A percentile compares a stretch with the other conserved stretches of the same genome.
Evolutionary conservation across 2,113 vertebrate genomes (phyloP).

Genomic region (Ageneiosus marmoratus): DNA sequence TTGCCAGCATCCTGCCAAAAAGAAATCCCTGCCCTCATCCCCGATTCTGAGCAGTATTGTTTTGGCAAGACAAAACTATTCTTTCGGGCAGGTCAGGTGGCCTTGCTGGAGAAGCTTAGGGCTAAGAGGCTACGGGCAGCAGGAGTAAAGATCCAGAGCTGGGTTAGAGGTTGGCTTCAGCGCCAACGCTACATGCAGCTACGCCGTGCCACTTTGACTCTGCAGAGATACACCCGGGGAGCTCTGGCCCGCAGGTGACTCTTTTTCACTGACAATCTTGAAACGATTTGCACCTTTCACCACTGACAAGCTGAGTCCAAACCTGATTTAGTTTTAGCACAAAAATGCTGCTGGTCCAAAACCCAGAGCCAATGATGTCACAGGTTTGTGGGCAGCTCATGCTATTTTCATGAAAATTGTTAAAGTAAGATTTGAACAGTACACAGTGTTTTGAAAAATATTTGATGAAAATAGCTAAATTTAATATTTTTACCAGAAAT

Average conservation of each 20-base stretch:
- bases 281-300: background rate
- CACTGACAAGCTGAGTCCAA: background rate
- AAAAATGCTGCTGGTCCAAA: background rate
- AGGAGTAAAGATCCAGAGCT: conserved; percentile 71
- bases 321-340: background rate
- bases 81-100: conserved; percentile 75
- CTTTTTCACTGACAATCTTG: background rate
- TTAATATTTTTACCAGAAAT: background rate
- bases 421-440: background rate
- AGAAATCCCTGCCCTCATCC: conserved; percentile 66
- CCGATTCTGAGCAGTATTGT: conserved; percentile 68
- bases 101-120: conserved; percentile 73
- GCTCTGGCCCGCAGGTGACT: conserved; percentile 70
- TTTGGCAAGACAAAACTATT: conserved; percentile 77
- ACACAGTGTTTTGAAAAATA: background rate
- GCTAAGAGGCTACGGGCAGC: conserved; percentile 63
- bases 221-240: conserved; percentile 74
- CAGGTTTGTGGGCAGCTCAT: background rate
- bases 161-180: conserved; percentile 73
- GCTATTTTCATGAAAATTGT: background rate
- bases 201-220: conserved; percentile 51
- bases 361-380: background rate
- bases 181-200: conserved; percentile 50
- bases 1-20: conserved; percentile 60
- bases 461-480: background rate